phyloP scores from a whole-genome alignment of 2,113 vertebrate species.

The Hemicordylus capensis region DNA sequence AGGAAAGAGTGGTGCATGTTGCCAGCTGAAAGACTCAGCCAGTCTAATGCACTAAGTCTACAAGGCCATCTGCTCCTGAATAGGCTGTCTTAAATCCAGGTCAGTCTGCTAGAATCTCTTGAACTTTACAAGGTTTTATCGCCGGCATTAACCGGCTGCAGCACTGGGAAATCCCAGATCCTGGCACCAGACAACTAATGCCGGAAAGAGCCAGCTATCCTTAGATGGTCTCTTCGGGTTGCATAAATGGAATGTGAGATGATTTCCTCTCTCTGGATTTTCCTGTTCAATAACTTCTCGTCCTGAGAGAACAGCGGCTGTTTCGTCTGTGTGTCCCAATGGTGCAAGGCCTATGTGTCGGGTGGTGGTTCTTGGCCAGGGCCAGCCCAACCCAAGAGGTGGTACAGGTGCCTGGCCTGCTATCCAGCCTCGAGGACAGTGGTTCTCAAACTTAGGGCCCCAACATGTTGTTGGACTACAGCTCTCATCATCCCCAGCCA shows the following conservation, averaged over 20 bases:
- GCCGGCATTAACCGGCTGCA: rapidly evolving
- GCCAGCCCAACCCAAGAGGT: too few relatives aligned
- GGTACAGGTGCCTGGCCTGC: too few relatives aligned
- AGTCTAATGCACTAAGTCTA: conserved; percentile 23
- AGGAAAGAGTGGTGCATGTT: not conserved
- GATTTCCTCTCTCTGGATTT: not conserved
- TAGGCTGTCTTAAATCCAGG: not conserved
- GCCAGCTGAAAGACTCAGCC: conserved; percentile 30
- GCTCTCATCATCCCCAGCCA: too few relatives aligned
- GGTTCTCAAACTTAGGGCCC: too few relatives aligned
- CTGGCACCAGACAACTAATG: rapidly evolving
- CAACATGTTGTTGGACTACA: too few relatives aligned
- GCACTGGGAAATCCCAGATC: not conserved
- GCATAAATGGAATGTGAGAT: not conserved
- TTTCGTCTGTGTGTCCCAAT: not conserved
- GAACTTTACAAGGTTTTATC: not conserved
- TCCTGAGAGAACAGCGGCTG: not conserved
- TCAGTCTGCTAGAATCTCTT: not conserved
- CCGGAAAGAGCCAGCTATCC: conserved; percentile 4
- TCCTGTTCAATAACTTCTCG: not conserved
- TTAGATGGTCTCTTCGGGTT: not conserved
- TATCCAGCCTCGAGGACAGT: too few relatives aligned
- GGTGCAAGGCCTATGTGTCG: too few relatives aligned
- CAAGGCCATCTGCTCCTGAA: conserved; percentile 38
- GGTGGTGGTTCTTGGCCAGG: not conserved